phyloP scores from a whole-genome alignment of 2,797 vertebrate genomes.

The Galagoides demidoff region DNA sequence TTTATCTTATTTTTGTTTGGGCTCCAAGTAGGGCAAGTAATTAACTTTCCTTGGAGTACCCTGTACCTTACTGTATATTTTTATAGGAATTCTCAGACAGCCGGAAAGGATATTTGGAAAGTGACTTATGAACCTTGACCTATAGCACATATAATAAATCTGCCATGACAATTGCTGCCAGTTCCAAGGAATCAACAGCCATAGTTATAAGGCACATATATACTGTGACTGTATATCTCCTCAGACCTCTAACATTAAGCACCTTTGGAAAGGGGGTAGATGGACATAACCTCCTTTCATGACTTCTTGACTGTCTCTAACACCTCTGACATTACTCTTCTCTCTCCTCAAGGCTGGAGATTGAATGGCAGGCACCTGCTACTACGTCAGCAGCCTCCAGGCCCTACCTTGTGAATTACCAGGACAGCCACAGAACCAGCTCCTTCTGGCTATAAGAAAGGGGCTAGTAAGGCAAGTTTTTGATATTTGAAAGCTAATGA shows the following conservation, averaged over 20 bases:
- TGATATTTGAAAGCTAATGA: slow-evolving; percentile 30
- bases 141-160: slow-evolving; percentile 84
- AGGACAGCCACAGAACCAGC: not conserved
- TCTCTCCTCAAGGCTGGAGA: not conserved
- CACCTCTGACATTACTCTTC: not conserved
- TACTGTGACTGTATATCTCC: slow-evolving; percentile 77
- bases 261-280: slow-evolving; percentile 70
- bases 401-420: not conserved
- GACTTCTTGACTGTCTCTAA: not conserved
- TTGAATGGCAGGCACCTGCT: not conserved
- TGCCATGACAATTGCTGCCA: slow-evolving; percentile 79
- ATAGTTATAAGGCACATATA: slow-evolving; percentile 82
- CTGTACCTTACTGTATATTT: slow-evolving; percentile 82
- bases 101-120: slow-evolving; percentile 87
- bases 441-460: not conserved
- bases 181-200: slow-evolving; percentile 82
- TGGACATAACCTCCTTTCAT: not conserved
- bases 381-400: not conserved
- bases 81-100: slow-evolving; percentile 83
- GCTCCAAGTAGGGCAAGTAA: slow-evolving; percentile 77
- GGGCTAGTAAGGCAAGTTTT: not conserved
- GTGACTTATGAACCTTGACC: slow-evolving; percentile 84
- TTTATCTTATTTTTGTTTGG: slow-evolving; percentile 83
- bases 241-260: slow-evolving; percentile 72
- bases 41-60: slow-evolving; percentile 80